Percentiles rank a stretch among this genome's conserved stretches.
Conservation (phyloP, 2,113 vertebrate species). For the Morone saxatilis region DNA sequence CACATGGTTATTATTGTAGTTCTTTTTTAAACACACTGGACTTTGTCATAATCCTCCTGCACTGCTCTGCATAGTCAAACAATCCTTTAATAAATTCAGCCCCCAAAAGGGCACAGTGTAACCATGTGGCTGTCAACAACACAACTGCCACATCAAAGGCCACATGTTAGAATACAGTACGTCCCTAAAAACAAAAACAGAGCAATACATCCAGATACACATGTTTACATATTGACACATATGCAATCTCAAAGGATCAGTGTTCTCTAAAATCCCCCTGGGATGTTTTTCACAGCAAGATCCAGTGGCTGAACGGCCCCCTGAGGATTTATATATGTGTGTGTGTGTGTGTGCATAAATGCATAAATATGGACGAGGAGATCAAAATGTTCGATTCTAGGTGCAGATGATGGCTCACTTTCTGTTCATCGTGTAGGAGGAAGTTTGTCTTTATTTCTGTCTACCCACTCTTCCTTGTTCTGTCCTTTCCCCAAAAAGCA, state of each 20-base stretch:
- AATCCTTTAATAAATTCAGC: constrained; percentile 64
- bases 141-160: constrained; percentile 48
- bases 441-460: not conserved
- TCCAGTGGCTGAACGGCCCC: constrained; percentile 35
- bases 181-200: constrained; percentile 73
- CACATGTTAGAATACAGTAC: constrained; percentile 46
- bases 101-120: constrained; percentile 53
- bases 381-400: constrained; percentile 26
- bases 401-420: not conserved
- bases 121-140: constrained; percentile 65
- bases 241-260: constrained; percentile 74
- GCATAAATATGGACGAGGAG: constrained; percentile 20
- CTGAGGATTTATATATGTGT: constrained; percentile 44
- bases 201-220: constrained; percentile 66
- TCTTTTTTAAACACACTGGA: constrained; percentile 40
- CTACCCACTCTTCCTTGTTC: not conserved
- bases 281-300: constrained; percentile 76
- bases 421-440: not conserved
- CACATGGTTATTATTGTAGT: constrained; percentile 45
- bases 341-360: constrained; percentile 6
- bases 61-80: constrained; percentile 58
- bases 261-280: constrained; percentile 64
- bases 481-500: not conserved
- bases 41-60: constrained; percentile 52
- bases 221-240: constrained; percentile 78